Base-by-base conservation (phyloP, 2,797 vertebrate species). In the Peromyscus aztecus region DNA sequence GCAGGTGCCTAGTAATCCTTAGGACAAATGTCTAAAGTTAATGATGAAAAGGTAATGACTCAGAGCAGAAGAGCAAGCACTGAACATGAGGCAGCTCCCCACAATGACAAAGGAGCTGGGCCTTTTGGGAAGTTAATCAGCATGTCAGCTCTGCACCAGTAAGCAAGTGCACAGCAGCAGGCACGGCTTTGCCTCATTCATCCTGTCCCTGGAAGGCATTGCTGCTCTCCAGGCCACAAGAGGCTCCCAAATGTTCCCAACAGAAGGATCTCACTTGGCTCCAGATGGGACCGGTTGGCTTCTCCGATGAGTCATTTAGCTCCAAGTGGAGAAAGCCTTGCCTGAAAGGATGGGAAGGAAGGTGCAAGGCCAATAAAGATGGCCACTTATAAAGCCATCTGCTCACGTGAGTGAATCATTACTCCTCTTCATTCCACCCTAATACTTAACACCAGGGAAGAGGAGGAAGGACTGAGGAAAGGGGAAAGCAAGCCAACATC, bases 241-340 rank as follows among this genome's bases (percentile, higher is more conserved):
- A 59, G 55, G 43, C 23, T 61, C 78, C 67, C 61, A 65, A 59
- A 87, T 88, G 65, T 77, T 76, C 81, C 61, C 55, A 63, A 71
- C 57, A 87, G 90, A 95, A 81, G 65, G 81, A 40, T 63, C 17
- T 75, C 27, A 9, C 52, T 29, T 55, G n/a, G 63, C 61, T 95
- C 75, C 88, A 78, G 57, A 63, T 59, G 69, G 61, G 84, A 29
- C 89, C 59, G 37, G 23, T 78, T 81, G 88, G 34, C 59, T 88
- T 90, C 81, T 81, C 71, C 73, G 89, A 14, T 94, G 84, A 93
- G 85, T 90, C 80, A 95, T 73, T 96, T 65, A 90, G 27, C 81
- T 21, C 52, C 43, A 43, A 65, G 46, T 67, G 55, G 34, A 73
- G 59, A 43, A 87, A 78, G 43, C 69, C 71, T n/a, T 59, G 57